Percentiles rank a stretch among this genome's conserved stretches.
Evolutionary conservation across 2,797 vertebrate genomes (phyloP).

Genomic region (Petrocephalus sullivani): DNA sequence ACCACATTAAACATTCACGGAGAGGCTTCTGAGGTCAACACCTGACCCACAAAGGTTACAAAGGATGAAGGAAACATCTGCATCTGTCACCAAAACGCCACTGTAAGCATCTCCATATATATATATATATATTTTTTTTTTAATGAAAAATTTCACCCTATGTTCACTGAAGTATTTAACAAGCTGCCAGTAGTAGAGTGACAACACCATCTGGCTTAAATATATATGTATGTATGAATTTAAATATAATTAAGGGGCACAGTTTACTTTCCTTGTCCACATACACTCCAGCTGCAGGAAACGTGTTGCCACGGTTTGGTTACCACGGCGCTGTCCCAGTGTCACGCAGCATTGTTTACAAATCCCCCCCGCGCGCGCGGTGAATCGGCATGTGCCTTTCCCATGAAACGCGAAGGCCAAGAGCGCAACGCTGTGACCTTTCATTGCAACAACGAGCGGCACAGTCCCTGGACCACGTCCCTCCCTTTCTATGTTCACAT

Average conservation of each 20-base stretch:
- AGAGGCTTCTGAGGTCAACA: not conserved
- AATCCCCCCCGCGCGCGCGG: too few relatives aligned
- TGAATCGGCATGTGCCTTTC: not conserved
- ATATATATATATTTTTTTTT: too few relatives aligned
- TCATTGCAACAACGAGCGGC: not conserved
- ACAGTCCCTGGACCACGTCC: not conserved
- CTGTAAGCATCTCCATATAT: not conserved
- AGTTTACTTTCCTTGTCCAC: not conserved
- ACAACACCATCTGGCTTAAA: not conserved
- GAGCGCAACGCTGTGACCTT: not conserved
- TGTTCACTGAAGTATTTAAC: not conserved
- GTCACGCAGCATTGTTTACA: not conserved
- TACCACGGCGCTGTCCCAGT: not conserved
- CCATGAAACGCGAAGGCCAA: not conserved
- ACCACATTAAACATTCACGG: not conserved
- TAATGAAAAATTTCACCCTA: not conserved
- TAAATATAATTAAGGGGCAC: not conserved
- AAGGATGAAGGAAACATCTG: not conserved
- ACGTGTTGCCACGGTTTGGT: not conserved
- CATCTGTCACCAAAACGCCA: not conserved
- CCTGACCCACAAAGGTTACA: not conserved
- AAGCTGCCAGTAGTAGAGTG: not conserved
- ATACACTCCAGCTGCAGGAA: not conserved
- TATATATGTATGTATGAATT: not conserved
- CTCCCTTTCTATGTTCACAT: not conserved